Evolutionary conservation across 2,888 invertebrate species (phyloP), one percentile per base, ranked within the genome.

Genomic region (Apamea sordens): DNA sequence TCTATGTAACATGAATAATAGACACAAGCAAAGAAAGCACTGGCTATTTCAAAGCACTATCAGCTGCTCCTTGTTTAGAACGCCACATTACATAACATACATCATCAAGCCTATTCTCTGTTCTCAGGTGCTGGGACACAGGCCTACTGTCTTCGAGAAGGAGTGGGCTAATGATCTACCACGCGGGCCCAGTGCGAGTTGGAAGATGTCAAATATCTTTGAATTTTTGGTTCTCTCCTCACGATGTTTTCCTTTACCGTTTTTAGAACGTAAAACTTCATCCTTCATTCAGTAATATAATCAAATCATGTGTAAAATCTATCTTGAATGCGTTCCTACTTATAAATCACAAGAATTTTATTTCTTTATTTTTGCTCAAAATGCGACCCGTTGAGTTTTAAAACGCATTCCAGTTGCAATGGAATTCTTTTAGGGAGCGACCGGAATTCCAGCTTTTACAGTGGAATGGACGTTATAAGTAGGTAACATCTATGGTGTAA

Each of bases 381-480:
- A 81, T 74, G 78, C 61, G 76, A 72, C 65, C 70, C 77, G 70
- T 76, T 79, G 73, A 44, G 87, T 82, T 87, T 85, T 82, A 82
- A 83, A 86, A 73, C 84, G 85, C 84, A 83, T 89, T 78, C 84
- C 85, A 56, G 75, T 76, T 84, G 82, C 83, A 86, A 77, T 83
- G 85, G 85, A 86, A 88, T 86, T 83, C 85, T 84, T 86, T 88
- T 84, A 83, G 78, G 79, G 79, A 80, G 71, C 65, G 80, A 59
- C 50, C 67, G 82, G 73, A 77, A 89, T 89, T 80, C 79, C 74
- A 84, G 73, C 80, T 75, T 80, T 81, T 63, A 79, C 69, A 69
- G 80, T 56, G 79, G 68, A 83, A 83, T 73, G 84, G 82, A 78
- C 79, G 71, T 56, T 80, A 61, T 78, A 82, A 77, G 77, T 77